These are phyloP conservation scores for Eupithecia vulgata DNA, from an alignment of 2,888 invertebrate species.

Conservation along the genomic window DNA sequence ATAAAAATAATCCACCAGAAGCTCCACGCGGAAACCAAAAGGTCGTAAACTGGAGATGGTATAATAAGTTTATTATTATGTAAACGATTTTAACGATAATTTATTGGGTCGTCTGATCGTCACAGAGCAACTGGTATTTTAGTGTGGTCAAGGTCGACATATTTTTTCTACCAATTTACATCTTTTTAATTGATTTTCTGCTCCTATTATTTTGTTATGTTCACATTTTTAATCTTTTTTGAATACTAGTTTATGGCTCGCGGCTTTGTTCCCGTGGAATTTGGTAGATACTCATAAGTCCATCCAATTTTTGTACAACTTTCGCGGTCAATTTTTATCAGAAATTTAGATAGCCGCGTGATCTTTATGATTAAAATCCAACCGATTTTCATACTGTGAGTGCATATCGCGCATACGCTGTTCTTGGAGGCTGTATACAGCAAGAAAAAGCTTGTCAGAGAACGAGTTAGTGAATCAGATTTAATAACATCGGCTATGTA, in stretches of 20 bases:
- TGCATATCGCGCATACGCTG: not conserved
- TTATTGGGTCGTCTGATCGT: constrained; percentile 35
- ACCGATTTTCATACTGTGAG: too few relatives aligned
- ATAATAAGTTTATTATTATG: constrained; percentile 31
- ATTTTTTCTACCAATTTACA: constrained; percentile 9
- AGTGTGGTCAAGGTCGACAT: constrained; percentile 21
- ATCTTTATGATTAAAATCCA: not conserved
- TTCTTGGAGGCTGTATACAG: not conserved
- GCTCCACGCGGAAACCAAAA: constrained; percentile 27
- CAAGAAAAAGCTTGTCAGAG: not conserved
- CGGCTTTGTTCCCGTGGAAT: not conserved
- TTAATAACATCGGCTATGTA: not conserved
- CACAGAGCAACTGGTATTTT: constrained; percentile 29
- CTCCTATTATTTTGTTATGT: constrained; percentile 2
- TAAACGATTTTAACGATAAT: constrained; percentile 17
- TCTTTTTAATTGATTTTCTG: constrained; percentile 14
- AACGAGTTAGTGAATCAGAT: not conserved
- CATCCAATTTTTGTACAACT: not conserved
- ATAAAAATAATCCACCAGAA: not conserved
- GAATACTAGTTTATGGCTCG: not conserved
- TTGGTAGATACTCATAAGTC: too few relatives aligned
- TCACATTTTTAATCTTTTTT: not conserved
- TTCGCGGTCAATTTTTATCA: not conserved
- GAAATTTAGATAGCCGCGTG: not conserved
- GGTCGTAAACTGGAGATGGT: constrained; percentile 19